Evolutionary conservation across 2,113 vertebrate genomes (phyloP).

Genomic region (Cisticola juncidis): DNA sequence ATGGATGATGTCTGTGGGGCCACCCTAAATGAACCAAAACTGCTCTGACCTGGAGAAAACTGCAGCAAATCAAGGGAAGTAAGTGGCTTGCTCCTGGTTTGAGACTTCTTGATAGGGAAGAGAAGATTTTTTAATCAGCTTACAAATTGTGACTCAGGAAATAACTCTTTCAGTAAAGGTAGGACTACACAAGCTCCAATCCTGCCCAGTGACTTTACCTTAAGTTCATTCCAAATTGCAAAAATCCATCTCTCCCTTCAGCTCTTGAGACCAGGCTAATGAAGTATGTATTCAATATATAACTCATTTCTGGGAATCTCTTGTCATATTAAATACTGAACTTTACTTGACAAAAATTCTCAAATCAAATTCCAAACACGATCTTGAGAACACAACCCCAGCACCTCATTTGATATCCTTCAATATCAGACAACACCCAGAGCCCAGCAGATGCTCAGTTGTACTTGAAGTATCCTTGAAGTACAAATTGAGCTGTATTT

Average conservation of each 20-base stretch:
- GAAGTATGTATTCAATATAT: not conserved
- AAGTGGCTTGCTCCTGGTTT: not conserved
- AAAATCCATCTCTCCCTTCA: not conserved
- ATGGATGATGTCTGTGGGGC: not conserved
- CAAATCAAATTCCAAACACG: not conserved
- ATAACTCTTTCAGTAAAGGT: not conserved
- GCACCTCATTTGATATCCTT: not conserved
- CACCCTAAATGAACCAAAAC: not conserved
- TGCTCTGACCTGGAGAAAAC: not conserved
- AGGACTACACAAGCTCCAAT: not conserved
- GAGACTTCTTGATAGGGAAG: not conserved
- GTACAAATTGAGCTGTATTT: not conserved
- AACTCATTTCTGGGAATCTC: not conserved
- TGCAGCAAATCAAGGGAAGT: not conserved
- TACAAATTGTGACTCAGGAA: not conserved
- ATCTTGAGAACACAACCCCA: not conserved
- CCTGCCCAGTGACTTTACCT: not conserved
- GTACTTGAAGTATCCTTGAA: not conserved
- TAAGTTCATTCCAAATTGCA: not conserved
- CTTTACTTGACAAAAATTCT: not conserved
- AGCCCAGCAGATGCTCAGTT: not conserved
- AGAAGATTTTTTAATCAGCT: not conserved
- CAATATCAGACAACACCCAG: not conserved
- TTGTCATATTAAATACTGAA: not conserved
- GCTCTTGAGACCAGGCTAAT: not conserved